phyloP scores from a whole-genome alignment of 2,888 invertebrate genomes.

The Listrodromus nycthemerus region DNA sequence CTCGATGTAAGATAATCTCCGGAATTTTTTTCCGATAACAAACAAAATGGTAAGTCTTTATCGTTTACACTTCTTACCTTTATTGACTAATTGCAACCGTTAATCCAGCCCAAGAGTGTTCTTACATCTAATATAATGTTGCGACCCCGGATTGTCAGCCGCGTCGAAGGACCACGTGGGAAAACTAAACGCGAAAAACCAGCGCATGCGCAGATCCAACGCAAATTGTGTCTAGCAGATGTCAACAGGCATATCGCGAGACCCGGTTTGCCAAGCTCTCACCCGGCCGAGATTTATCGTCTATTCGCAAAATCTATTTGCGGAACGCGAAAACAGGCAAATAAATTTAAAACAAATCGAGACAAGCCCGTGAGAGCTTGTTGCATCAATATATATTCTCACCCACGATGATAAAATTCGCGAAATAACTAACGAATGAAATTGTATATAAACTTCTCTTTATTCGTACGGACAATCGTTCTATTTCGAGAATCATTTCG shows the following conservation, averaged over 20 bases:
- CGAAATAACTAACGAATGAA: conserved; percentile 33
- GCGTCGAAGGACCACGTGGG: conserved; percentile 40
- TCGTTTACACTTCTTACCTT: conserved; percentile 3
- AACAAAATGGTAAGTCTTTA: not conserved
- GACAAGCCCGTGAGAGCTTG: not conserved
- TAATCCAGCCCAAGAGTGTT: not conserved
- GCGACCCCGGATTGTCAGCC: not conserved
- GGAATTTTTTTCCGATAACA: not conserved
- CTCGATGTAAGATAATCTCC: not conserved
- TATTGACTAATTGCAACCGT: conserved; percentile 3
- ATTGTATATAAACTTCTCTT: conserved; percentile 70
- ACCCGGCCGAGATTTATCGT: conserved; percentile 27
- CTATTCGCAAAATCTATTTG: conserved; percentile 42
- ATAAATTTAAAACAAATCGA: conserved; percentile 13
- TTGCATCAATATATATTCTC: not conserved
- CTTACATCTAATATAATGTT: not conserved
- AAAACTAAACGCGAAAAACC: conserved; percentile 1
- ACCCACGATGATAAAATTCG: not conserved
- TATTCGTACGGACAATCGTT: conserved; percentile 68
- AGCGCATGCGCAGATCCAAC: not conserved
- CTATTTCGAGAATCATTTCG: conserved; percentile 56
- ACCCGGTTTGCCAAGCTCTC: conserved; percentile 9
- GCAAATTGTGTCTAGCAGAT: conserved; percentile 26
- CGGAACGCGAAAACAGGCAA: conserved; percentile 4
- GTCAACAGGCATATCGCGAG: conserved; percentile 17